A percentile compares a stretch with the other conserved stretches of the same genome.
These are phyloP conservation scores for Poecilia velifera DNA, from an alignment of 2,797 vertebrate genomes.

Conservation along the genomic window DNA sequence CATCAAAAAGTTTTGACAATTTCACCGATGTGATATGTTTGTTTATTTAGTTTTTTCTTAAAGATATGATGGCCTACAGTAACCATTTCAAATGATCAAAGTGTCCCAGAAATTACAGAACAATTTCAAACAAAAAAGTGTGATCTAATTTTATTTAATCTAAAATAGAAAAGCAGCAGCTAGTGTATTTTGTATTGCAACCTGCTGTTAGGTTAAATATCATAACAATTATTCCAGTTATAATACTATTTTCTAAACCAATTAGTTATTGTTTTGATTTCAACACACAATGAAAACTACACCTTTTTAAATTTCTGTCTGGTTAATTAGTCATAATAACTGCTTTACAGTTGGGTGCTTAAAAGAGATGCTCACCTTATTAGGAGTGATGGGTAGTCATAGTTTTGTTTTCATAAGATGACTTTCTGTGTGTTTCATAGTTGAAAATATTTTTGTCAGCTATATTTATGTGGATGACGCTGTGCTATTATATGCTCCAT, in stretches of 20 bases:
- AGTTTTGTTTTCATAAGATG: neutral
- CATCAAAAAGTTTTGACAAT: neutral
- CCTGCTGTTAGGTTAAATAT: neutral
- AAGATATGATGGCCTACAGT: neutral
- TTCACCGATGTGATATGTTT: neutral
- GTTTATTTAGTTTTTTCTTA: constrained; percentile 25
- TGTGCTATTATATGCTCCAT: neutral
- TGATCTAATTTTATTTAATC: neutral
- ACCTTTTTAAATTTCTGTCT: neutral
- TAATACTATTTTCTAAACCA: neutral
- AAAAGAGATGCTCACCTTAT: neutral
- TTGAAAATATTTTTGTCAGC: neutral
- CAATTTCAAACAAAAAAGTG: neutral
- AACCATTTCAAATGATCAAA: neutral
- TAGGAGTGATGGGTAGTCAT: neutral
- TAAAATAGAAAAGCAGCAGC: neutral
- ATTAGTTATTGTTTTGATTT: neutral
- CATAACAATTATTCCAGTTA: neutral
- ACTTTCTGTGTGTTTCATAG: neutral
- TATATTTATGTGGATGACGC: neutral
- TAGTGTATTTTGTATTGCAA: neutral
- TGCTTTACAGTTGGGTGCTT: neutral
- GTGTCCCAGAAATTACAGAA: neutral
- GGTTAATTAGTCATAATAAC: neutral
- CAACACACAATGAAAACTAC: neutral